Percentiles rank a stretch among this genome's conserved stretches.
Evolutionary conservation across 2,113 vertebrate species (phyloP).

Genomic region (Sakesphorus luctuosus): DNA sequence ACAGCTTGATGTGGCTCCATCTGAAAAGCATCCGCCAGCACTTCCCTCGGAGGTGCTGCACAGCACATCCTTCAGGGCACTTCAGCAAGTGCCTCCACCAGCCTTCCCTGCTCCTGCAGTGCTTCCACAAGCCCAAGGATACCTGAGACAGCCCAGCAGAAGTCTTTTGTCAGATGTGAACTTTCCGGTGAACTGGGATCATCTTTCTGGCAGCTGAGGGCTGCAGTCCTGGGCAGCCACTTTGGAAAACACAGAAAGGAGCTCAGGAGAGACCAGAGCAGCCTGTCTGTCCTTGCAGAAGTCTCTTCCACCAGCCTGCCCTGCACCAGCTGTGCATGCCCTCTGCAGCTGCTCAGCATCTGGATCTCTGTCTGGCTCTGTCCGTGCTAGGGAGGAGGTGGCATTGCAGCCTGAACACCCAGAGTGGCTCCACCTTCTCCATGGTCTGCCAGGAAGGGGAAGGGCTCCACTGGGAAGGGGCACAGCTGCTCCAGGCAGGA

Average conservation of each 20-base stretch:
- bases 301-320: background rate
- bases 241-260: accelerated
- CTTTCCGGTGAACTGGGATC: accelerated
- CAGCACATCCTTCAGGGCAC: accelerated
- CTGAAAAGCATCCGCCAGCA: background rate
- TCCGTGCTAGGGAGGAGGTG: accelerated
- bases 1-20: accelerated
- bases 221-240: background rate
- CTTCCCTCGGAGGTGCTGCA: background rate
- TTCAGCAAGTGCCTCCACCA: accelerated
- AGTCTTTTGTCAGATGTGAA: background rate
- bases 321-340: background rate
- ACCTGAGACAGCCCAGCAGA: background rate
- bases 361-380: background rate
- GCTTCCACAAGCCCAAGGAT: background rate
- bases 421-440: background rate
- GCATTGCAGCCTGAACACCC: background rate
- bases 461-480: background rate
- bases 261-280: background rate
- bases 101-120: background rate
- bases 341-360: constrained; percentile 6
- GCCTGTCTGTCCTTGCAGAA: background rate
- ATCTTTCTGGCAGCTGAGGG: background rate
- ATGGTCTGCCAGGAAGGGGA: accelerated
- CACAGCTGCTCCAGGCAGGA: background rate